phyloP scores from a whole-genome alignment of 1,140 invertebrate genomes.

The Linepithema humile region DNA sequence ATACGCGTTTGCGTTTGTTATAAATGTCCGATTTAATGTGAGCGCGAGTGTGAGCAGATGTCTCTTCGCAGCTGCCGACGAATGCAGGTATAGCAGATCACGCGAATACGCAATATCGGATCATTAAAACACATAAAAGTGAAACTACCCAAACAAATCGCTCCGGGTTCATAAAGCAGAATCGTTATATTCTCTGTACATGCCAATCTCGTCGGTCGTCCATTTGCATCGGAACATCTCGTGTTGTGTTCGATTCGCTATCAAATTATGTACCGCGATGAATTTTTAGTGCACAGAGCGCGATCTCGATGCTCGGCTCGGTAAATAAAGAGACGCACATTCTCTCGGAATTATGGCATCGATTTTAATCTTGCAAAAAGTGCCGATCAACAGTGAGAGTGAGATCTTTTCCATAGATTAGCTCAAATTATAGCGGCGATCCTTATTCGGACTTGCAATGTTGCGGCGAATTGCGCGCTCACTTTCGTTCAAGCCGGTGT shows the following conservation, averaged over 20 bases:
- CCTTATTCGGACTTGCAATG: slow-evolving; percentile 58
- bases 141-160: slow-evolving; percentile 42
- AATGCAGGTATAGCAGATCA: slow-evolving; percentile 32
- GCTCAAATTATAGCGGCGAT: slow-evolving; percentile 64
- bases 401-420: slow-evolving; percentile 59
- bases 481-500: slow-evolving; percentile 56
- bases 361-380: slow-evolving; percentile 59
- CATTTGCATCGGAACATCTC: slow-evolving; percentile 1
- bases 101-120: slow-evolving; percentile 41
- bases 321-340: slow-evolving; percentile 50
- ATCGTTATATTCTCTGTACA: background rate
- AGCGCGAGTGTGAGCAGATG: background rate
- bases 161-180: slow-evolving; percentile 10
- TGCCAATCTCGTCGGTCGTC: background rate
- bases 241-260: background rate
- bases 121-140: slow-evolving; percentile 46
- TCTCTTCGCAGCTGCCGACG: slow-evolving; percentile 1
- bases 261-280: background rate
- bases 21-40: slow-evolving; percentile 25
- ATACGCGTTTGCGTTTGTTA: background rate
- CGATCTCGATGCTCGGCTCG: slow-evolving; percentile 10
- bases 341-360: slow-evolving; percentile 52
- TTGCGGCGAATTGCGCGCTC: slow-evolving; percentile 45
- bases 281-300: slow-evolving; percentile 12
- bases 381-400: slow-evolving; percentile 61